phyloP scores from a whole-genome alignment of 1,140 invertebrate species.

The Monochamus saltuarius region DNA sequence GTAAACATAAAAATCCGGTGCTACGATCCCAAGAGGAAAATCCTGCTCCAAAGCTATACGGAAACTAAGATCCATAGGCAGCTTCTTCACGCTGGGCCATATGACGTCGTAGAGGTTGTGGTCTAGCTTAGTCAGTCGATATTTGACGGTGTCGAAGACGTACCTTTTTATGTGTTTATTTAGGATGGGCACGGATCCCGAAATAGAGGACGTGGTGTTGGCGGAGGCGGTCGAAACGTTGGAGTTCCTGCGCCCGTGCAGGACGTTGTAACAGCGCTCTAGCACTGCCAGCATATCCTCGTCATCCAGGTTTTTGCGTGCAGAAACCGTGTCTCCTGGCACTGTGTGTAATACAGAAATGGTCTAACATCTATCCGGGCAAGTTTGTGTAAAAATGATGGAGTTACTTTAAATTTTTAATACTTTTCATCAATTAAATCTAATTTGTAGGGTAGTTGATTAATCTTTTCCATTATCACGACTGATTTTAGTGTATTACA shows the following conservation, averaged over 20 bases:
- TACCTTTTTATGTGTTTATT: conserved; percentile 54
- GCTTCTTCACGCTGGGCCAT: conserved; percentile 76
- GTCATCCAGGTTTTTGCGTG: conserved; percentile 66
- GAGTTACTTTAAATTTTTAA: not conserved
- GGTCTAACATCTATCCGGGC: not conserved
- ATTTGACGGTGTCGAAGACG: conserved; percentile 69
- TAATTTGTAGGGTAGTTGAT: too few relatives aligned
- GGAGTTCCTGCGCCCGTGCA: conserved; percentile 57
- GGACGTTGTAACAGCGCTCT: conserved; percentile 69
- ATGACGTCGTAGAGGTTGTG: conserved; percentile 79
- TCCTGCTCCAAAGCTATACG: conserved; percentile 61
- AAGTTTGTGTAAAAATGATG: not conserved
- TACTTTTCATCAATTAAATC: too few relatives aligned
- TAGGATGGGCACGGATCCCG: conserved; percentile 7
- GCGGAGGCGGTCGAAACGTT: conserved; percentile 50
- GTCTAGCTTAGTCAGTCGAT: conserved; percentile 70
- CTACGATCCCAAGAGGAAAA: conserved; percentile 69
- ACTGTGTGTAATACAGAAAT: conserved; percentile 52
- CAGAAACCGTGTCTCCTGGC: conserved; percentile 67
- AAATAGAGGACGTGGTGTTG: not conserved
- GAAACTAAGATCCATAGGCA: conserved; percentile 56
- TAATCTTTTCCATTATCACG: too few relatives aligned
- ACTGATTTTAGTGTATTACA: too few relatives aligned
- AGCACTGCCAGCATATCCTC: conserved; percentile 67
- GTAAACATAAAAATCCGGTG: conserved; percentile 82